A percentile compares a stretch with the other conserved stretches of the same genome.
These are phyloP conservation scores for Popillia japonica DNA, from an alignment of 1,140 invertebrate species.

Conservation along the genomic window DNA sequence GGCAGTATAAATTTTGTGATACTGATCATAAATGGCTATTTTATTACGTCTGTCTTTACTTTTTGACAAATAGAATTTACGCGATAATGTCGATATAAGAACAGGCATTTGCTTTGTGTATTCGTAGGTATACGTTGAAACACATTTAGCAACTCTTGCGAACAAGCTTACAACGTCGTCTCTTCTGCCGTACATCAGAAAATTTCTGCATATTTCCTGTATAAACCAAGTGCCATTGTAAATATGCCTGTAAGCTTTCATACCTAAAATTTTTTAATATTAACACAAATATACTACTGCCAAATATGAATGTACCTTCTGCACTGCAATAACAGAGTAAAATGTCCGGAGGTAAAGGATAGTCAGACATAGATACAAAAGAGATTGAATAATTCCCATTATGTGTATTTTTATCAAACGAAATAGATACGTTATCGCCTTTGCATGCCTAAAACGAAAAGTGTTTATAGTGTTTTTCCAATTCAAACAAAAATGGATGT, in stretches of 20 bases:
- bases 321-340: slow-evolving; percentile 50
- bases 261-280: slow-evolving; percentile 45
- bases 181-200: slow-evolving; percentile 53
- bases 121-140: neutral
- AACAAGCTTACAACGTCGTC: slow-evolving; percentile 54
- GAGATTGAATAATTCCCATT: neutral
- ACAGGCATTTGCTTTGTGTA: slow-evolving; percentile 18
- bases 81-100: slow-evolving; percentile 17
- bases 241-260: slow-evolving; percentile 47
- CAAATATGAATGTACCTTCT: slow-evolving; percentile 47
- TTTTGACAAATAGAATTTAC: slow-evolving; percentile 20
- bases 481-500: neutral
- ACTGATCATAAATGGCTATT: neutral
- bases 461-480: neutral
- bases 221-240: slow-evolving; percentile 55
- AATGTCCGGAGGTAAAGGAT: slow-evolving; percentile 49
- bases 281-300: neutral
- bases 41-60: slow-evolving; percentile 17
- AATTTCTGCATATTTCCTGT: slow-evolving; percentile 57
- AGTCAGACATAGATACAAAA: slow-evolving; percentile 28
- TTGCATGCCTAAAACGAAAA: neutral
- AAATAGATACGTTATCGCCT: neutral
- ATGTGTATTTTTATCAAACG: neutral
- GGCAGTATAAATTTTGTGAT: neutral
- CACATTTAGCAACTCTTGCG: slow-evolving; percentile 53